Percentiles rank a stretch among this genome's conserved stretches.
Conservation (phyloP, 2,797 vertebrate genomes). For the Phataginus tricuspis region DNA sequence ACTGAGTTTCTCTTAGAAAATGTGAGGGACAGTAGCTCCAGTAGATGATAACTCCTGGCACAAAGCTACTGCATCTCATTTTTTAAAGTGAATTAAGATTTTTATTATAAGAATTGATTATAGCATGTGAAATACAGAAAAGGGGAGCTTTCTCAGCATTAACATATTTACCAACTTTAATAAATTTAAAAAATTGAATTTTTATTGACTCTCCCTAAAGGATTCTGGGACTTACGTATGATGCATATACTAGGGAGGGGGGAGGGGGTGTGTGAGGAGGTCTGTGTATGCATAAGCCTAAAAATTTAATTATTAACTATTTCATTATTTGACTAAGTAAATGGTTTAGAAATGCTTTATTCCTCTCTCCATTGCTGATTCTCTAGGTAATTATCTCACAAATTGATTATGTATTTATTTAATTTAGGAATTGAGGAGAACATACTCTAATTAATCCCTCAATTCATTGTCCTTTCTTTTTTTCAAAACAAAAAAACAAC, state of each 20-base stretch:
- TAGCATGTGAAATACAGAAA: conserved; percentile 44
- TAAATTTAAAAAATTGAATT: conserved; percentile 44
- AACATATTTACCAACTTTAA: conserved; percentile 37
- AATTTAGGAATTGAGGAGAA: conserved; percentile 23
- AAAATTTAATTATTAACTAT: conserved; percentile 5
- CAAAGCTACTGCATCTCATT: not conserved
- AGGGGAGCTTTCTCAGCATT: not conserved
- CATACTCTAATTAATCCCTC: not conserved
- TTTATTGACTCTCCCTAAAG: not conserved
- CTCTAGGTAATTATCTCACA: conserved; percentile 7
- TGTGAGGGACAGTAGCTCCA: not conserved
- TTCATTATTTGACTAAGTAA: conserved; percentile 43
- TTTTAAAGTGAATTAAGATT: not conserved
- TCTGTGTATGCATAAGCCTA: not conserved
- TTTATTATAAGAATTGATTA: conserved; percentile 14
- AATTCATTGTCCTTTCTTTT: conserved; percentile 1
- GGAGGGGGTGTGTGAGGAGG: not conserved
- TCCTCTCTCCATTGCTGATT: not conserved
- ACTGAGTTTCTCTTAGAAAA: conserved; percentile 26
- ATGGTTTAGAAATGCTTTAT: conserved; percentile 28
- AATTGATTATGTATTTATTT: conserved; percentile 18
- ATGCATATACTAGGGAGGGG: not conserved
- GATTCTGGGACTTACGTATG: not conserved
- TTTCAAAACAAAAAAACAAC: conserved; percentile 49
- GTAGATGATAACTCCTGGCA: not conserved